Evolutionary conservation across 2,888 invertebrate species (phyloP).

Genomic region (Trissolcus brochymenae): DNA sequence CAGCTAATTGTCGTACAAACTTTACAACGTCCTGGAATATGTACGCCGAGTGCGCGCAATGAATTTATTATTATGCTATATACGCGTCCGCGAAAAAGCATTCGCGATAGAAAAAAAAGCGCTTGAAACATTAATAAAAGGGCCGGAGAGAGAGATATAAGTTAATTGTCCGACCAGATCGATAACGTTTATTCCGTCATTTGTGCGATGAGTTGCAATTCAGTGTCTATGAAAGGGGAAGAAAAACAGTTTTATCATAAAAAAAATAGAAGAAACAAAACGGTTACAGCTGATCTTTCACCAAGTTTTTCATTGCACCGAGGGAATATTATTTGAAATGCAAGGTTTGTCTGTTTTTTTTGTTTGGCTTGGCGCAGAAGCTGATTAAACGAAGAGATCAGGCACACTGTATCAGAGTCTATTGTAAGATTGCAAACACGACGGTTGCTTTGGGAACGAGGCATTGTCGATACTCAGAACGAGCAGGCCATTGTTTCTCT

Average conservation of each 20-base stretch:
- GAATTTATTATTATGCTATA: conserved; percentile 50
- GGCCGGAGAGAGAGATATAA: conserved; percentile 32
- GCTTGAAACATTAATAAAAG: conserved; percentile 37
- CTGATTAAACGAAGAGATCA: conserved; percentile 33
- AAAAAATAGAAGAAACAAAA: no score
- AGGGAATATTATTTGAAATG: background rate
- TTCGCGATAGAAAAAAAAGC: conserved; percentile 33
- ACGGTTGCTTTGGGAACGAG: conserved; percentile 33
- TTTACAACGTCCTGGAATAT: conserved; percentile 33
- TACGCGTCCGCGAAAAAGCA: conserved; percentile 51
- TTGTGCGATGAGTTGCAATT: no score
- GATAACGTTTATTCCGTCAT: conserved; percentile 37
- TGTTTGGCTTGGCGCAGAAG: conserved; percentile 10
- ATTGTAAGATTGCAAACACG: conserved; percentile 51
- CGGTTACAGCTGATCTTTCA: no score
- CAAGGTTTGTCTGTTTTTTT: conserved; percentile 28
- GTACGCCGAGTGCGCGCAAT: conserved; percentile 36
- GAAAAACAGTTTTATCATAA: no score
- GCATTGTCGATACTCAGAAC: conserved; percentile 47
- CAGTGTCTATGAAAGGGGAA: no score
- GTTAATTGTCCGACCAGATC: conserved; percentile 51
- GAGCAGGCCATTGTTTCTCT: conserved; percentile 50
- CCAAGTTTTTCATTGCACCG: no score
- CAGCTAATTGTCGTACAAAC: conserved; percentile 48
- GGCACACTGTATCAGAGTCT: conserved; percentile 37